Percentiles rank a stretch among this genome's conserved stretches.
Evolutionary conservation across 2,888 invertebrate species (phyloP).

Genomic region (Clanis bilineata): DNA sequence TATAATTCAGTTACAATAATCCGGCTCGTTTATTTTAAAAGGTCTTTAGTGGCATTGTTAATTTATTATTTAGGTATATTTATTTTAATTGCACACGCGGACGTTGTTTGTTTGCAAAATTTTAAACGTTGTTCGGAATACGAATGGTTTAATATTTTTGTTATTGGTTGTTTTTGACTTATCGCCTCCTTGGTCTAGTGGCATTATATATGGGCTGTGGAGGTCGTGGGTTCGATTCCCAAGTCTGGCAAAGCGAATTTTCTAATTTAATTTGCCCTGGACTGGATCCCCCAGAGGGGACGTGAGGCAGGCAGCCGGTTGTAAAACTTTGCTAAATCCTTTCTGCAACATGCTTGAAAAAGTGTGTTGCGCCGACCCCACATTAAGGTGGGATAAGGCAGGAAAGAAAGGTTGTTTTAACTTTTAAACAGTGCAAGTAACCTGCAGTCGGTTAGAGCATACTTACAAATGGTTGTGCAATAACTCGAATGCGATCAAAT

Average conservation of each 20-base stretch:
- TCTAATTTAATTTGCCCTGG: too few species aligned
- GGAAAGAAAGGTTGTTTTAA: too few species aligned
- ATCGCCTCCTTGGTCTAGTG: too few species aligned
- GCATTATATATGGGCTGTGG: too few species aligned
- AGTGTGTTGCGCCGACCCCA: too few species aligned
- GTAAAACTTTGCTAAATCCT: too few species aligned
- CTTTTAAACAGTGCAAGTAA: constrained; percentile 22
- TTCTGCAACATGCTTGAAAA: too few species aligned
- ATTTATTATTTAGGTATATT: constrained; percentile 34
- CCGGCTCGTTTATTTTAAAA: constrained; percentile 17
- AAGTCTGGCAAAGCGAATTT: too few species aligned
- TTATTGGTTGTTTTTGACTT: not conserved
- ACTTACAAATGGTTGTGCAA: constrained; percentile 54
- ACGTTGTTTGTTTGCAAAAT: constrained; percentile 24
- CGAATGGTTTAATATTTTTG: not conserved
- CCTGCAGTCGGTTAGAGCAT: constrained; percentile 39
- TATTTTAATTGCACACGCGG: constrained; percentile 22
- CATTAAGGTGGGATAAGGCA: too few species aligned
- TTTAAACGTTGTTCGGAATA: constrained; percentile 19
- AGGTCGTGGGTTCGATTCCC: too few species aligned
- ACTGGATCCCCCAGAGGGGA: too few species aligned
- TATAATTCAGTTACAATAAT: constrained; percentile 40
- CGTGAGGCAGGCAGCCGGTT: too few species aligned
- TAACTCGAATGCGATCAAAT: constrained; percentile 24
- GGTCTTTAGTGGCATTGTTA: constrained; percentile 43